These are phyloP conservation scores for Mechanitis mazaeus DNA, from an alignment of 2,888 invertebrate genomes.

Conservation along the genomic window DNA sequence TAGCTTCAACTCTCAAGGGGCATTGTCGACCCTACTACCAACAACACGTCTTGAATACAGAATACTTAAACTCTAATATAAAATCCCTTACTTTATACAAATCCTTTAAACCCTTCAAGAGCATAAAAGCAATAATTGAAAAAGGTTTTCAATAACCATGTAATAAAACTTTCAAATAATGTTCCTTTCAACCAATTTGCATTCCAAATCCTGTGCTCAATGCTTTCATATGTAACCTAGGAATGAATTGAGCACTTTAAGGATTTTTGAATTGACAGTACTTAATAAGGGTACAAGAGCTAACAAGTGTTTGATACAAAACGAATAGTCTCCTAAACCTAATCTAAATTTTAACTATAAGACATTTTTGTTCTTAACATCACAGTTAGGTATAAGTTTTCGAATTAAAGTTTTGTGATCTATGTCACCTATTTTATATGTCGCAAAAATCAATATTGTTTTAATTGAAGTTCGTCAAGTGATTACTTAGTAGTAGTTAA, in stretches of 20 bases:
- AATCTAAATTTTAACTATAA: too few relatives aligned
- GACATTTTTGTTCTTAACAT: too few relatives aligned
- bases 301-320: too few relatives aligned
- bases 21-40: slow-evolving; percentile 19
- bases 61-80: slow-evolving; percentile 17
- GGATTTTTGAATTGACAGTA: too few relatives aligned
- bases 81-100: slow-evolving; percentile 14
- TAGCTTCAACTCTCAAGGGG: slow-evolving; percentile 19
- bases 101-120: slow-evolving; percentile 10
- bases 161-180: slow-evolving; percentile 17
- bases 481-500: too few relatives aligned
- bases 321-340: too few relatives aligned
- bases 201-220: neutral
- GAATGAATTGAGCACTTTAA: neutral
- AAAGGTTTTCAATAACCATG: slow-evolving; percentile 19
- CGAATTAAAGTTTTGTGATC: too few relatives aligned
- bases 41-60: slow-evolving; percentile 23
- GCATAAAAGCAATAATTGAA: slow-evolving; percentile 18
- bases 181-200: slow-evolving; percentile 5
- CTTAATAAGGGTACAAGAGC: too few relatives aligned
- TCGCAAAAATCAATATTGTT: too few relatives aligned
- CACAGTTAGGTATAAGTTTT: too few relatives aligned
- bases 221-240: neutral
- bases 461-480: too few relatives aligned
- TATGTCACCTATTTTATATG: too few relatives aligned